Conservation (phyloP, 2,797 vertebrate genomes). For the Scleropages formosus region DNA sequence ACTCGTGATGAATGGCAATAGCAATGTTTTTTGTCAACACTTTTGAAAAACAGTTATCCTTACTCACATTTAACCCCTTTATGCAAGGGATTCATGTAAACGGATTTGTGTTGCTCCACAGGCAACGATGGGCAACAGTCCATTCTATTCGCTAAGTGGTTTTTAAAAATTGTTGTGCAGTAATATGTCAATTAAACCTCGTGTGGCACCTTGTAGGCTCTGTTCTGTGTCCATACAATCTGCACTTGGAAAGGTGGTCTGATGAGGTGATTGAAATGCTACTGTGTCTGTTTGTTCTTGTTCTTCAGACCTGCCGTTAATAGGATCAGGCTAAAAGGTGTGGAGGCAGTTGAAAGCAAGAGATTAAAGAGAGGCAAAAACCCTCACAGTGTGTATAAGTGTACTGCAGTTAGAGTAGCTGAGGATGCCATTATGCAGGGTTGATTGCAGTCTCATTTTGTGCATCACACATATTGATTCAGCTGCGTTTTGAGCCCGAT, state of each 20-base stretch:
- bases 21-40: no score
- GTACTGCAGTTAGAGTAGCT: not conserved
- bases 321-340: not conserved
- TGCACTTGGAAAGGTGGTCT: not conserved
- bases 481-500: conserved; percentile 14
- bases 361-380: not conserved
- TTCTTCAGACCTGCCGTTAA: not conserved
- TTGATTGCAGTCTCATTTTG: not conserved
- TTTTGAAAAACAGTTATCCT: no score
- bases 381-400: not conserved
- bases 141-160: no score
- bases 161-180: no score
- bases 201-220: not conserved
- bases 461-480: not conserved
- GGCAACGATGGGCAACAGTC: no score
- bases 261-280: not conserved
- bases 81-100: no score
- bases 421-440: not conserved
- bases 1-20: no score
- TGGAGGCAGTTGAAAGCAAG: not conserved
- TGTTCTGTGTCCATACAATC: not conserved
- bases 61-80: no score
- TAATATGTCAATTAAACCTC: not conserved
- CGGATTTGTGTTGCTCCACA: no score
- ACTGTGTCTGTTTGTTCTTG: not conserved